Conservation (phyloP, 2,797 vertebrate genomes). For the Emys orbicularis region DNA sequence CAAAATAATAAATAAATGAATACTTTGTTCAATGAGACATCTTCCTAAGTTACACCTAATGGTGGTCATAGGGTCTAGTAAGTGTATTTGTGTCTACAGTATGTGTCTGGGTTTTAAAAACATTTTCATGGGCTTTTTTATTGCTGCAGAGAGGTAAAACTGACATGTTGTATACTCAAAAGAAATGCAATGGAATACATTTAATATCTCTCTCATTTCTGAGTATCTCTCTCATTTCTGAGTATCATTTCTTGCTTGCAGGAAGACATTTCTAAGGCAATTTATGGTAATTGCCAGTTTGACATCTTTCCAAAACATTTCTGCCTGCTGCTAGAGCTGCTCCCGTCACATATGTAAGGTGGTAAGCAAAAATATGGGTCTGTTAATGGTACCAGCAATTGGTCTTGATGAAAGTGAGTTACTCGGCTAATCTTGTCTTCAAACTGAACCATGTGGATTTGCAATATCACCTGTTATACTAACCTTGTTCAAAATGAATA, state of each 20-base stretch:
- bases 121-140: neutral
- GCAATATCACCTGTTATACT: neutral
- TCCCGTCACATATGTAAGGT: neutral
- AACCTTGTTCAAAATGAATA: neutral
- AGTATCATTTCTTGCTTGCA: neutral
- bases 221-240: neutral
- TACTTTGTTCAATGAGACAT: neutral
- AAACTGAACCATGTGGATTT: neutral
- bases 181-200: neutral
- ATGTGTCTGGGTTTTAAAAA: constrained; percentile 29
- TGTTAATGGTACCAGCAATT: neutral
- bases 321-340: neutral
- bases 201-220: neutral
- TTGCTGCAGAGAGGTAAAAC: neutral
- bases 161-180: neutral
- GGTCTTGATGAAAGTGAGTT: neutral
- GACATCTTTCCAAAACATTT: neutral
- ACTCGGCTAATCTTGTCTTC: neutral
- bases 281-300: neutral
- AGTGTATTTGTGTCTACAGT: neutral
- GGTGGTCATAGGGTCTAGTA: neutral
- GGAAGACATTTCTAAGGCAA: neutral
- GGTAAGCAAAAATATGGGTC: neutral
- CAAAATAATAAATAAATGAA: neutral
- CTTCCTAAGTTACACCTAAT: neutral